Evolutionary conservation across 2,797 vertebrate genomes (phyloP), one percentile per base, ranked within the genome.

Genomic region (Lutjanus campechanus): DNA sequence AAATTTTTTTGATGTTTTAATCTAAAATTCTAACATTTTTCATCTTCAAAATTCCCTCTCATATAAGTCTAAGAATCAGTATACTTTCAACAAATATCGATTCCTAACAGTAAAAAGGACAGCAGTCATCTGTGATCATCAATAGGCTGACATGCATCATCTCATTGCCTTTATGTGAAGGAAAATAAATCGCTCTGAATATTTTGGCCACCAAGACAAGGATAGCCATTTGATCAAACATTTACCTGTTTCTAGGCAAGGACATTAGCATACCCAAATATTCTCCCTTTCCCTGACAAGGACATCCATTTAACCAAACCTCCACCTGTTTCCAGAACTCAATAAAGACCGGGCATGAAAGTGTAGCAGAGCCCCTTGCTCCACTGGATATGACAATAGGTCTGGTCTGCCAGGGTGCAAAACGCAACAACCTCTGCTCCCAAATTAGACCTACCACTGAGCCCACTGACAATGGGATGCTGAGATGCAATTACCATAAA

Each of bases 401-500:
- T 76, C 77, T 74, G 81, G 76, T 82, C 82, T 85, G 73, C 69
- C 75, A 66, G 77, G 70, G 87, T 76, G 69, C 83, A 90, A 90
- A 88, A 84, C 11, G 43, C 67, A 90, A 80, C 85, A 85, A 91
- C 87, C 87, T 87, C 77, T 84, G 83, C 89, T 88, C 83, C 85
- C 81, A 88, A 92, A 91, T 91, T 81, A 89, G 92, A 91, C 83
- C 88, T 70, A 88, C 90, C 85, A 79, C 90, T 83, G 89, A 82
- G 91, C 73, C 81, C 74, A 69, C 81, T 89, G 88, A 92, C 92
- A 92, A 94, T 82, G 87, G 83, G 85, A 93, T 86, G 85, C 90
- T 83, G 90, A 88, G 86, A 90, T 90, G 90, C 91, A 94, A 94
- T 95, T 94, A 93, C 88, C 88, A 92, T 92, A 90, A 94, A 94